Conservation (phyloP, 2,888 invertebrate genomes). For the Chrysodeixis includens region DNA sequence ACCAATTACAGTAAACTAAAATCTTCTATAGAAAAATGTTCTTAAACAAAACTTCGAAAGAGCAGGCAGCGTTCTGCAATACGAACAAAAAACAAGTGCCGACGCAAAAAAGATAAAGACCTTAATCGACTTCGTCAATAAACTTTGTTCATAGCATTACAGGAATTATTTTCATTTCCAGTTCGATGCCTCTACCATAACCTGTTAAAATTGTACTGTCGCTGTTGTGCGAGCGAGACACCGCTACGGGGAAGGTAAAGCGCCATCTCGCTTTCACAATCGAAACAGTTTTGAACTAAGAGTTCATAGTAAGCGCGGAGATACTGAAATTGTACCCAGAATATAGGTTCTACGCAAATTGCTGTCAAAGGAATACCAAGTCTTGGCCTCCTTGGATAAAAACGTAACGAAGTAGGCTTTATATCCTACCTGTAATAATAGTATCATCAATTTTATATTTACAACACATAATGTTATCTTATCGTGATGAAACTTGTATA, state of each 20-base stretch:
- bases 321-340: not conserved
- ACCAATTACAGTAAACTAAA: not conserved
- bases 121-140: not conserved
- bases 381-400: constrained; percentile 23
- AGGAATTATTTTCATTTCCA: not conserved
- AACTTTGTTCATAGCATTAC: not conserved
- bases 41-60: not conserved
- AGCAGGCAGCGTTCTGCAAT: not conserved
- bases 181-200: too few species aligned
- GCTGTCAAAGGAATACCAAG: constrained; percentile 42
- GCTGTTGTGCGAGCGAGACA: too few species aligned
- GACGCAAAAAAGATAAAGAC: not conserved
- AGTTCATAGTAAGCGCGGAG: not conserved
- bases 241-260: too few species aligned
- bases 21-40: not conserved
- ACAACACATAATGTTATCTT: constrained; percentile 58
- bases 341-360: constrained; percentile 26
- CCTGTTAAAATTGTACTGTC: too few species aligned
- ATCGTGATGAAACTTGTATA: constrained; percentile 60
- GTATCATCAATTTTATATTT: constrained; percentile 64
- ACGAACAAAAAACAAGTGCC: constrained; percentile 2
- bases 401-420: constrained; percentile 46
- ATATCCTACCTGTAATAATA: constrained; percentile 42
- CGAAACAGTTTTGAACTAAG: too few species aligned
- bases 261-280: too few species aligned